phyloP scores from a whole-genome alignment of 2,888 invertebrate species.

The Congeria kusceri region DNA sequence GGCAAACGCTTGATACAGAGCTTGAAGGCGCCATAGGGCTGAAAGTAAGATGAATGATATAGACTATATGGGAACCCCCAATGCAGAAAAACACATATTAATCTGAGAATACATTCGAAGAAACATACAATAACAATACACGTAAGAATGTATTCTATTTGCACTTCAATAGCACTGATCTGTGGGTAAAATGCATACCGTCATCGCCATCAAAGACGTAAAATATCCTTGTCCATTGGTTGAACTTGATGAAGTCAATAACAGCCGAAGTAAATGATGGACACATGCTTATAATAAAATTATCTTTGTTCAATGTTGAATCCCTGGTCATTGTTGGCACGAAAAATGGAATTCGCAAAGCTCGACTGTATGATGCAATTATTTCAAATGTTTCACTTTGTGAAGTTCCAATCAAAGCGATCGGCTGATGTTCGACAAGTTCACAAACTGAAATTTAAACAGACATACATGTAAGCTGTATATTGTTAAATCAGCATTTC shows the following conservation, averaged over 20 bases:
- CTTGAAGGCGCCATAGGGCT: conserved; percentile 75
- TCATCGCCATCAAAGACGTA: conserved; percentile 96
- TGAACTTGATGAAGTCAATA: conserved; percentile 96
- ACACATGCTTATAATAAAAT: conserved; percentile 89
- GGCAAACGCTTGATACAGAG: conserved; percentile 69
- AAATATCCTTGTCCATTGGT: conserved; percentile 95
- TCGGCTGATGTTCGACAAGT: conserved; percentile 74
- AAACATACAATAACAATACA: too few species aligned
- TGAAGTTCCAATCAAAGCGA: conserved; percentile 79
- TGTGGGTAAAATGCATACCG: too few species aligned
- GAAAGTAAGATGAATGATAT: conserved; percentile 26
- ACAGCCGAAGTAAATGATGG: conserved; percentile 98
- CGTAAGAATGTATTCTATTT: too few species aligned
- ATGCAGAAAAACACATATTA: too few species aligned
- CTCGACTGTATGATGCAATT: conserved; percentile 80
- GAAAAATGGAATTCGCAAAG: conserved; percentile 82
- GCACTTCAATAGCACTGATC: too few species aligned
- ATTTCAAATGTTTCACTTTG: conserved; percentile 77
- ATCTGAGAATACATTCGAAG: too few species aligned
- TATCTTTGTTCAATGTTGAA: conserved; percentile 56
- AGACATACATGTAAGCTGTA: too few species aligned
- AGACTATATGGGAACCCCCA: too few species aligned
- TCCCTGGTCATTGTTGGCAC: conserved; percentile 76
- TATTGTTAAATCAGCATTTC: too few species aligned
- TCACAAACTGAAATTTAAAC: conserved; percentile 79